Evolutionary conservation across 2,888 invertebrate genomes (phyloP).

Genomic region (Fragum whitleyi): DNA sequence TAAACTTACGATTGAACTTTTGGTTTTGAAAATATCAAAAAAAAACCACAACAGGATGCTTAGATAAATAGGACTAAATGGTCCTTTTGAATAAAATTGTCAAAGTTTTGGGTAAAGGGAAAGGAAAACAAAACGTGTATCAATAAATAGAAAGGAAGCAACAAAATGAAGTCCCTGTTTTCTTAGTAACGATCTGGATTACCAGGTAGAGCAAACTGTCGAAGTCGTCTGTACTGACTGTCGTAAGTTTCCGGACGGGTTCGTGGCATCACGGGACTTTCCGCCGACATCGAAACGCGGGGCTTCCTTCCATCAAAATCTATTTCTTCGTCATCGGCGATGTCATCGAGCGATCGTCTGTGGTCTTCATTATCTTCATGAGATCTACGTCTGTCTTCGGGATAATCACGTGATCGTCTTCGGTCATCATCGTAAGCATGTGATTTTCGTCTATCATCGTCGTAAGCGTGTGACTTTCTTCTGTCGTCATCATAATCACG

Average conservation of each 20-base stretch:
- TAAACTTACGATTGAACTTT: no score
- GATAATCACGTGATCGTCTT: neutral
- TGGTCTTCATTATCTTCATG: neutral
- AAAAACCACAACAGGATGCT: no score
- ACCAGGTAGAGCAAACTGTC: constrained; percentile 50
- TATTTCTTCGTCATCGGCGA: neutral
- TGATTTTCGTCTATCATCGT: neutral
- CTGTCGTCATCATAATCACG: constrained; percentile 10
- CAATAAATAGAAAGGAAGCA: no score
- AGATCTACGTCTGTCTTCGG: neutral
- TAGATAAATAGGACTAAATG: no score
- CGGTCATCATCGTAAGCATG: constrained; percentile 1
- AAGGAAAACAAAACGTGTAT: no score
- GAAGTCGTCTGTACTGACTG: constrained; percentile 48
- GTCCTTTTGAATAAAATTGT: no score
- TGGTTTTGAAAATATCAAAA: no score
- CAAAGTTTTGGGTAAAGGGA: no score
- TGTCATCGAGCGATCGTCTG: neutral
- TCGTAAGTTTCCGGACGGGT: constrained; percentile 56
- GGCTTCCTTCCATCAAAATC: constrained; percentile 29
- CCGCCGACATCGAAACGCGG: constrained; percentile 39
- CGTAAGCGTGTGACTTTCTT: neutral
- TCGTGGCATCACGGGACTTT: constrained; percentile 43
- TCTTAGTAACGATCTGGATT: constrained; percentile 19
- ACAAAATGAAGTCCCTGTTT: no score